phyloP scores from a whole-genome alignment of 1,140 invertebrate species.

The Cardiocondyla obscurior region DNA sequence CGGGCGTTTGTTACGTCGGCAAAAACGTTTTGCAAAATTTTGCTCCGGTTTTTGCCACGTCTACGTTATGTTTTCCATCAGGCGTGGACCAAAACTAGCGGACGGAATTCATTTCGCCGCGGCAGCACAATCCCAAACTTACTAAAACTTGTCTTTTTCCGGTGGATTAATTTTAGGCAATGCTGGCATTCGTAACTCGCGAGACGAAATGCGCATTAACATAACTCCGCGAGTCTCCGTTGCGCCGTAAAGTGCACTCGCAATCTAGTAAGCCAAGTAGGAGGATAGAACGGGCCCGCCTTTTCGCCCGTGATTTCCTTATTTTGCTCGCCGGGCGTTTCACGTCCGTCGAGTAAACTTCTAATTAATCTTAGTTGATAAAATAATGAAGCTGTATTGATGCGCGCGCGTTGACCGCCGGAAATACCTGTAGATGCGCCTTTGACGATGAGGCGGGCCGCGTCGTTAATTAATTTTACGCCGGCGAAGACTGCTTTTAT shows the following conservation, averaged over 20 bases:
- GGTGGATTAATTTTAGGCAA: constrained; percentile 34
- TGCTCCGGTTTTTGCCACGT: neutral
- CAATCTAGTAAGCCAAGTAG: neutral
- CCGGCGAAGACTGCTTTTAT: constrained; percentile 3
- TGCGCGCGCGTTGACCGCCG: neutral
- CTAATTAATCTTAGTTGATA: constrained; percentile 35
- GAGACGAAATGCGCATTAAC: constrained; percentile 43
- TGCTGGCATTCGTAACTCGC: constrained; percentile 17
- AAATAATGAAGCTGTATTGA: constrained; percentile 26
- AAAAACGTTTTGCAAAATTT: neutral
- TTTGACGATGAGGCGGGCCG: neutral
- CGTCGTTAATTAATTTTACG: constrained; percentile 43
- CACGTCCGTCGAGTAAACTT: neutral
- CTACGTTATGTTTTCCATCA: neutral
- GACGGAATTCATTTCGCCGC: neutral
- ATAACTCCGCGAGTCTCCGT: constrained; percentile 22
- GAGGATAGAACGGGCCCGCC: neutral
- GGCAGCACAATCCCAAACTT: neutral
- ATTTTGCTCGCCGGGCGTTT: neutral
- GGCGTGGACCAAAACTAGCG: neutral
- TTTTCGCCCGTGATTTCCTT: neutral
- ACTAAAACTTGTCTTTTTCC: constrained; percentile 27
- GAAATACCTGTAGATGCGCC: neutral
- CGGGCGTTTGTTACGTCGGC: neutral
- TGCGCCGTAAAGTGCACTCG: constrained; percentile 13